These are phyloP conservation scores for Imbricaverruca yamaguchii DNA, from an alignment of 2,888 invertebrate species.

Conservation along the genomic window DNA sequence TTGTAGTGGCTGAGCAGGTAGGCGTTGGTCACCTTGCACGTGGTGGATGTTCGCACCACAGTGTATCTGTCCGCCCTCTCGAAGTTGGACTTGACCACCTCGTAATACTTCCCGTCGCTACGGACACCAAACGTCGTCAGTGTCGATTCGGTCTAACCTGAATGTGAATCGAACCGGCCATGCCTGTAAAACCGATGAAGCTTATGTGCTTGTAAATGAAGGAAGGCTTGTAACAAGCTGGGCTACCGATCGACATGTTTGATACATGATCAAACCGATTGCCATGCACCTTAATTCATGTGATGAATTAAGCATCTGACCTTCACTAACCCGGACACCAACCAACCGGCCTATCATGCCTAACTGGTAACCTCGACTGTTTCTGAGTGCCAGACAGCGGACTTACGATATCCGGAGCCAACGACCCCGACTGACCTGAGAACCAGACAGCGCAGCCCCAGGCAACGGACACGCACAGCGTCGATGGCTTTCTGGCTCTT, in stretches of 20 bases:
- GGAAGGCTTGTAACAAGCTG: too few species aligned
- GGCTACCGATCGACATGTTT: too few species aligned
- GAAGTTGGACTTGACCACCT: conserved; percentile 98
- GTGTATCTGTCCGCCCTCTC: conserved; percentile 94
- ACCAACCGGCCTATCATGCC: conserved; percentile 15
- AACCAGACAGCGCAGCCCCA: conserved; percentile 84
- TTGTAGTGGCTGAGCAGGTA: conserved; percentile 87
- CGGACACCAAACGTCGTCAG: neutral
- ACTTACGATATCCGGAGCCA: too few species aligned
- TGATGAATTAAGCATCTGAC: too few species aligned
- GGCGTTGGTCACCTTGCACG: conserved; percentile 89
- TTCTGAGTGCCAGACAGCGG: too few species aligned
- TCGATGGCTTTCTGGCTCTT: conserved; percentile 99
- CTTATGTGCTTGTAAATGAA: too few species aligned
- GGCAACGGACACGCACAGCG: conserved; percentile 87
- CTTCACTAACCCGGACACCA: conserved; percentile 9
- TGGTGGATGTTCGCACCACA: conserved; percentile 93
- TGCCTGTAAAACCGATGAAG: too few species aligned
- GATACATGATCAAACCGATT: too few species aligned
- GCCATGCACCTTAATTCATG: too few species aligned
- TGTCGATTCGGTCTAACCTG: neutral
- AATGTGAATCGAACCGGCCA: too few species aligned
- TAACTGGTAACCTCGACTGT: too few species aligned
- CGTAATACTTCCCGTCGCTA: conserved; percentile 98
- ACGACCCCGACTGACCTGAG: conserved; percentile 56